Percentiles rank a stretch among this genome's conserved stretches.
Evolutionary conservation across 2,888 invertebrate species (phyloP).

Genomic region (Hoplodrina blanda): DNA sequence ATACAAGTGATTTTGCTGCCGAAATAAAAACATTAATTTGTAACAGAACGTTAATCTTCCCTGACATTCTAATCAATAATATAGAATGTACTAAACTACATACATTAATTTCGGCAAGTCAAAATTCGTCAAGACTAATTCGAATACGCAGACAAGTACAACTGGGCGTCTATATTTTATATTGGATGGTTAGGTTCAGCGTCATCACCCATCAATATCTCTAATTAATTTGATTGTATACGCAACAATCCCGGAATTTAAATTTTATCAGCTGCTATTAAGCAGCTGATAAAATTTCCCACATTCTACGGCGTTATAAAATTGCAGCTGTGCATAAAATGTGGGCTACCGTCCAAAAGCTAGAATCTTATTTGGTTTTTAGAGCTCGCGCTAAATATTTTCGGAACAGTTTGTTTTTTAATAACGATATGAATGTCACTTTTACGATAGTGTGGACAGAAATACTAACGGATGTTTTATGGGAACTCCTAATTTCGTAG

Average conservation of each 20-base stretch:
- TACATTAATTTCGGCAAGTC: no score
- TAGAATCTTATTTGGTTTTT: conserved; percentile 51
- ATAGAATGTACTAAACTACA: not conserved
- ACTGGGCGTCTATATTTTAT: not conserved
- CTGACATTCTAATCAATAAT: not conserved
- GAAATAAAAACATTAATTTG: not conserved
- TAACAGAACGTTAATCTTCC: not conserved
- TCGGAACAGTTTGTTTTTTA: conserved; percentile 28
- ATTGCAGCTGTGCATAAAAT: conserved; percentile 39
- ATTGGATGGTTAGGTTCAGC: not conserved
- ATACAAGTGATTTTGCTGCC: not conserved
- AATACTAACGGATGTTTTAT: conserved; percentile 26
- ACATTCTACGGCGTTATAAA: conserved; percentile 31
- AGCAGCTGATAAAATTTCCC: conserved; percentile 27
- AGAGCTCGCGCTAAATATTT: conserved; percentile 44
- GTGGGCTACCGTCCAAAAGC: conserved; percentile 41
- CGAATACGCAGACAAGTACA: no score
- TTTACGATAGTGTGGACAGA: conserved; percentile 19
- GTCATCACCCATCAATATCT: not conserved
- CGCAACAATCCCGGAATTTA: conserved; percentile 6
- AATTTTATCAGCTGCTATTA: no score
- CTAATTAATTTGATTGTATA: not conserved
- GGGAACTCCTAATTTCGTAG: conserved; percentile 5
- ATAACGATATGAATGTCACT: conserved; percentile 41
- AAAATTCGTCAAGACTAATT: no score